A percentile compares a stretch with the other conserved stretches of the same genome.
phyloP scores from a whole-genome alignment of 2,113 vertebrate species.

The Alethe diademata region DNA sequence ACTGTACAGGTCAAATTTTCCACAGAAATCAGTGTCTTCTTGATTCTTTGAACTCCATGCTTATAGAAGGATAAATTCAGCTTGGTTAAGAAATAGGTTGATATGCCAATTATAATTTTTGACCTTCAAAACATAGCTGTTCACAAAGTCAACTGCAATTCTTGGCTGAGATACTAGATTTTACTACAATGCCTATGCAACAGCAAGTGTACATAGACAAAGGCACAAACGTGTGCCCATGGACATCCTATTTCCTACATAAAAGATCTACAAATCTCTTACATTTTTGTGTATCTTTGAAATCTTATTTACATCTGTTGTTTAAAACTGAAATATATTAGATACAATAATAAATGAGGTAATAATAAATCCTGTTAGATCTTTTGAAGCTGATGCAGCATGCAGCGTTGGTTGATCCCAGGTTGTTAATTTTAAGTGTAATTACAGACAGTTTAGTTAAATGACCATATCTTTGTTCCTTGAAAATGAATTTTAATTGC shows the following conservation, averaged over 20 bases:
- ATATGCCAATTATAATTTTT: neutral
- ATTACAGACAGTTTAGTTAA: neutral
- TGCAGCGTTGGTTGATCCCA: neutral
- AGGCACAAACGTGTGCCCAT: accelerated
- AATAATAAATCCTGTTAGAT: neutral
- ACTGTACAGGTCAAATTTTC: conserved; percentile 15
- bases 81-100: neutral
- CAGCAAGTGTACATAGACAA: neutral
- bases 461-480: neutral
- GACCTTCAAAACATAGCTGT: neutral
- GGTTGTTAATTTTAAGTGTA: neutral
- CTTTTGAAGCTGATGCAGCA: neutral
- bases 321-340: neutral
- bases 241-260: neutral
- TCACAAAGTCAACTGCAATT: neutral
- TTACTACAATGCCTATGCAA: neutral
- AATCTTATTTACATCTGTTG: neutral
- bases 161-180: neutral
- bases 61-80: neutral
- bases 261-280: neutral
- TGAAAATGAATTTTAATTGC: neutral
- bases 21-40: neutral
- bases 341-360: neutral
- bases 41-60: neutral
- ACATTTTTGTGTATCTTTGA: neutral